These are phyloP conservation scores for Gambelia wislizenii DNA, from an alignment of 2,797 vertebrate species.

Conservation along the genomic window DNA sequence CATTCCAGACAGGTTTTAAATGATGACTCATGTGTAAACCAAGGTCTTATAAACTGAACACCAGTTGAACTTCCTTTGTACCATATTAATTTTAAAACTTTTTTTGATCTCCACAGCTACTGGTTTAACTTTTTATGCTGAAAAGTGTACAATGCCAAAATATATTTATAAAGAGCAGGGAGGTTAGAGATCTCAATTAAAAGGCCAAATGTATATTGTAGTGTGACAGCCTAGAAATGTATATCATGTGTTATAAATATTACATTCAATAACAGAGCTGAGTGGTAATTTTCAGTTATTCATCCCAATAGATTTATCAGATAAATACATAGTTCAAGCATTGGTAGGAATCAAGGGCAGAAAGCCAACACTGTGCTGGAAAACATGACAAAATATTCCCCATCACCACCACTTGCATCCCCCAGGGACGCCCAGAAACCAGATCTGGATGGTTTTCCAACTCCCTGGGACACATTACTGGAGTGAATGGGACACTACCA, in stretches of 20 bases:
- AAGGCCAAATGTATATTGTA: constrained; percentile 1
- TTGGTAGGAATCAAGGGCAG: background rate
- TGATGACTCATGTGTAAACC: background rate
- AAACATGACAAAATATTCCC: no score
- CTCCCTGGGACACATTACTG: no score
- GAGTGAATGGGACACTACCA: no score
- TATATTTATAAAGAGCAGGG: background rate
- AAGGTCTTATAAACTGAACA: background rate
- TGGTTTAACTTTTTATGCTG: background rate
- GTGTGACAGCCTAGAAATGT: background rate
- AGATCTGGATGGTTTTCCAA: no score
- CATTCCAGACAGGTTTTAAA: background rate
- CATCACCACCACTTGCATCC: no score
- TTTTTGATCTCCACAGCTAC: background rate
- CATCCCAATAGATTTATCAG: background rate
- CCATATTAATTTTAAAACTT: background rate
- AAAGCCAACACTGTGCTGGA: no score
- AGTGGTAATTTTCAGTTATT: background rate
- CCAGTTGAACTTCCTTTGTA: background rate
- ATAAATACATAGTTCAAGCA: constrained; percentile 17
- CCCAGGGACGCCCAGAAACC: no score
- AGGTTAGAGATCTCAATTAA: background rate
- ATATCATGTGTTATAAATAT: background rate
- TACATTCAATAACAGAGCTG: background rate
- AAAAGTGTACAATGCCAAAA: background rate